Evolutionary conservation across 2,888 invertebrate genomes (phyloP), one percentile per base, ranked within the genome.

Genomic region (Arenicola marina): DNA sequence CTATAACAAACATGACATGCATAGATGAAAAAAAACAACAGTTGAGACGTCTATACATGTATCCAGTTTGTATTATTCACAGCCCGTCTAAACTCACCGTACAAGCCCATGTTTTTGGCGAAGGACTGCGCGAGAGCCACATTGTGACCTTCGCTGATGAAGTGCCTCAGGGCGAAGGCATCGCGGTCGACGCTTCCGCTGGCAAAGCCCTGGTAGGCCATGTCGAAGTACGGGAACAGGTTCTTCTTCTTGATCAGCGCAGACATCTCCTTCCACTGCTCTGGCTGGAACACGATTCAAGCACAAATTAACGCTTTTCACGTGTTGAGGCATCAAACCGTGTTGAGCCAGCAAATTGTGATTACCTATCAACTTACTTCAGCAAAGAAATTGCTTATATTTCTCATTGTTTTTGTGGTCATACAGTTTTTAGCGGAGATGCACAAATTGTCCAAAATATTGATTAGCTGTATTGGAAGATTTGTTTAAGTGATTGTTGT

Each of bases 71-170:
- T 38, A 38, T 38, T 38, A 38, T 7, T 7, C 11, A 2, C 32
- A 33, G 15, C 24, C 15, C 31, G n/a, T n/a, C n/a, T n/a, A 11
- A 24, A 62, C 76, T 68, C 77, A 88, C 89, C 89, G 81, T 90
- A 90, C 7, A 90, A 84, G 45, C 90, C 98, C 96, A 99, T 96
- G 83, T 99, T 99, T 85, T 98, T 98, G 67, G 98, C 95, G 85
- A 91, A 98, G 66, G 96, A 96, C 86, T 99, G 98, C 0, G 93
- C 89, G 59, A 98, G 85, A 48, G 89, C 90, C 73, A 97, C 88
- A 69, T 89, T 87, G 83, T 95, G 94, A 0, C 96, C 95, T 54
- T 96, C 92, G 62, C 91, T 87, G 62, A 94, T 86, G 82, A 99
- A 98, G 73, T 89, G 85, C 51, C 96, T 88, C 0, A 97, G 90